A percentile compares a stretch with the other conserved stretches of the same genome.
These are phyloP conservation scores for Phyllostomus hastatus DNA, from an alignment of 2,113 vertebrate species.

Conservation along the genomic window DNA sequence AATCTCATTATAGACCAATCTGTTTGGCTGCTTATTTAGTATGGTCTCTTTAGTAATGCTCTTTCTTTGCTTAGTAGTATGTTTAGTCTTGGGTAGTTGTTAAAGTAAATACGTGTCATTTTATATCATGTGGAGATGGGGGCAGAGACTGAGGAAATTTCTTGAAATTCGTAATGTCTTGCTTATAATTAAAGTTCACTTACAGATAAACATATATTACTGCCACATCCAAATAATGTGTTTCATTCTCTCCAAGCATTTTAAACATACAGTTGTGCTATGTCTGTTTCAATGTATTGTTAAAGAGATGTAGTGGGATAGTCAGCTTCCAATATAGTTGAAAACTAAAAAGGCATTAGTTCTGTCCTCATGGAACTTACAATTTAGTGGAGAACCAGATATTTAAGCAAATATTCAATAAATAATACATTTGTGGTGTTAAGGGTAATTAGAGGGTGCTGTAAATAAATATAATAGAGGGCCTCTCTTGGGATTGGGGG, in stretches of 20 bases:
- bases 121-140: not conserved
- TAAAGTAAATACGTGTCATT: not conserved
- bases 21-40: not conserved
- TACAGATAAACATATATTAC: not conserved
- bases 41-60: not conserved
- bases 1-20: not conserved
- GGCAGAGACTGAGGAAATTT: not conserved
- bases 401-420: not conserved
- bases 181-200: not conserved
- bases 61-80: not conserved
- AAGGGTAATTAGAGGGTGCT: not conserved
- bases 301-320: not conserved
- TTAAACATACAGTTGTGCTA: not conserved
- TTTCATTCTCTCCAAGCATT: not conserved
- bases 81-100: slow-evolving; percentile 3
- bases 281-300: not conserved
- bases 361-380: not conserved
- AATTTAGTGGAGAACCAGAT: not conserved
- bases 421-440: not conserved
- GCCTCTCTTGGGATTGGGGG: not conserved
- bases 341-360: not conserved
- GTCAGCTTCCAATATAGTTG: not conserved
- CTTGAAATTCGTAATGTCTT: not conserved
- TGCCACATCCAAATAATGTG: not conserved
- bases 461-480: not conserved